Percentiles rank a stretch among this genome's conserved stretches.
These are phyloP conservation scores for Oryzias melastigma DNA, from an alignment of 2,113 vertebrate genomes.

Conservation along the genomic window DNA sequence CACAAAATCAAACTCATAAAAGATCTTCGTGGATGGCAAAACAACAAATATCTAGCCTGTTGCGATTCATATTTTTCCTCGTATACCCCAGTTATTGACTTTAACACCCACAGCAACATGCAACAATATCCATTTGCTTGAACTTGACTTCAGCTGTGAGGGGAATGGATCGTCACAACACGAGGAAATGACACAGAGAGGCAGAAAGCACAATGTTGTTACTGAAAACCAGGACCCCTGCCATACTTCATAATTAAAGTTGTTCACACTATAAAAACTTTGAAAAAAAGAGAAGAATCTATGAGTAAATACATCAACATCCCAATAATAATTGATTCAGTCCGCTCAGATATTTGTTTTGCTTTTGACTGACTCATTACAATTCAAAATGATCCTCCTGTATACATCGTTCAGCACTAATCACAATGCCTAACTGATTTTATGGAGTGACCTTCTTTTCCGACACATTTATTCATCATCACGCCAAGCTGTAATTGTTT, in stretches of 20 bases:
- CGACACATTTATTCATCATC: slow-evolving; percentile 42
- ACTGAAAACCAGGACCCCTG: background rate
- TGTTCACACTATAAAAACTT: slow-evolving; percentile 22
- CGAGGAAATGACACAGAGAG: slow-evolving; percentile 20
- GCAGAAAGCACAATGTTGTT: slow-evolving; percentile 22
- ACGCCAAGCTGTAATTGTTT: slow-evolving; percentile 54
- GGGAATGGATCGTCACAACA: slow-evolving; percentile 44
- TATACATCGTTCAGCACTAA: slow-evolving; percentile 12
- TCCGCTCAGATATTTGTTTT: slow-evolving; percentile 5
- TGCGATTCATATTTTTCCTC: slow-evolving; percentile 14
- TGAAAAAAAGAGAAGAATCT: background rate
- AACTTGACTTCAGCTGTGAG: slow-evolving; percentile 50
- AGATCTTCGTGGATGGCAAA: background rate
- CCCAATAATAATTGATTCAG: slow-evolving; percentile 22
- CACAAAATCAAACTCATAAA: background rate
- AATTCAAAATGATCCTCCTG: slow-evolving; percentile 13
- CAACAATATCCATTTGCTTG: slow-evolving; percentile 46
- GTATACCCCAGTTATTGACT: slow-evolving; percentile 22
- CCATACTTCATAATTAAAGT: slow-evolving; percentile 47
- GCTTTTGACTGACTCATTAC: slow-evolving; percentile 1
- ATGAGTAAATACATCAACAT: slow-evolving; percentile 41
- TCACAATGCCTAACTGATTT: slow-evolving; percentile 33
- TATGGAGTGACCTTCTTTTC: slow-evolving; percentile 48
- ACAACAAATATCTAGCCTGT: background rate
- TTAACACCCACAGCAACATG: slow-evolving; percentile 13